A percentile compares a stretch with the other conserved stretches of the same genome.
Conservation (phyloP, 2,113 vertebrate genomes). For the Asarcornis scutulata region DNA sequence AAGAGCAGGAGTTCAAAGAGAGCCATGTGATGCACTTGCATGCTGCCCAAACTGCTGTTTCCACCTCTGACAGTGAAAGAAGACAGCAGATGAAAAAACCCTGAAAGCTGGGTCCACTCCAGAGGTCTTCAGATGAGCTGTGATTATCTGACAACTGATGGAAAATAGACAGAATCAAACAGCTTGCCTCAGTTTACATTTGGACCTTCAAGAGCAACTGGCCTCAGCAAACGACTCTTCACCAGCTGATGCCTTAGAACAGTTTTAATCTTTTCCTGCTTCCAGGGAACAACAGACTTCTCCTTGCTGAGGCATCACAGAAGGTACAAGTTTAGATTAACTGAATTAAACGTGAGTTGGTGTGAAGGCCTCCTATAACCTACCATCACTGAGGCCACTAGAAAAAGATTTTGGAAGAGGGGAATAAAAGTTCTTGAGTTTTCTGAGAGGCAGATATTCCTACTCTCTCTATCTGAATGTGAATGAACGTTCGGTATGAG, state of each 20-base stretch:
- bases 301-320: background rate
- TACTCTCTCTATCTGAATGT: background rate
- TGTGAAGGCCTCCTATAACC: background rate
- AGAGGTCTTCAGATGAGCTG: background rate
- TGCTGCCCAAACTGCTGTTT: background rate
- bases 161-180: background rate
- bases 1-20: background rate
- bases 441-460: background rate
- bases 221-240: background rate
- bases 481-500: background rate
- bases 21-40: rapidly evolving
- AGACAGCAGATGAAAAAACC: background rate
- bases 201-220: background rate
- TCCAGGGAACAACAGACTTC: background rate
- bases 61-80: background rate
- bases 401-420: background rate
- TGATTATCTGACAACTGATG: background rate
- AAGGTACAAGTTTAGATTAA: background rate
- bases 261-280: background rate
- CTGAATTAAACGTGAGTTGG: background rate
- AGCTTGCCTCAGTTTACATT: background rate
- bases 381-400: background rate
- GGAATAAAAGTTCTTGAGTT: background rate
- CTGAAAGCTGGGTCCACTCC: background rate
- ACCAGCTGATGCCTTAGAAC: background rate